Evolutionary conservation across 2,797 vertebrate species (phyloP).

Genomic region (Thalassophryne amazonica): DNA sequence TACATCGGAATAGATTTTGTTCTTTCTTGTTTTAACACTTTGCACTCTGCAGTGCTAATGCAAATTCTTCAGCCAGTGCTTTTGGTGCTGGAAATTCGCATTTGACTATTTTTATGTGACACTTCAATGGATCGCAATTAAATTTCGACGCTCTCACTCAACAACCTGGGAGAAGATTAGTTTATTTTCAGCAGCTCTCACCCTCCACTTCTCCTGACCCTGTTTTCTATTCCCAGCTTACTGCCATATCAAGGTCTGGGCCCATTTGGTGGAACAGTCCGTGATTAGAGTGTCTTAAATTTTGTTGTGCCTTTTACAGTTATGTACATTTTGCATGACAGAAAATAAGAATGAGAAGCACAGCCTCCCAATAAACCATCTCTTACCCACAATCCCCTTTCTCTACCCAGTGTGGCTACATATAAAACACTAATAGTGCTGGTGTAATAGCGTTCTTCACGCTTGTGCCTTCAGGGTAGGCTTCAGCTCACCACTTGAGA

Average conservation of each 20-base stretch:
- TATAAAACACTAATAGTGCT: slow-evolving; percentile 7
- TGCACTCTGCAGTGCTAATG: background rate
- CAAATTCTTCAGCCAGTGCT: background rate
- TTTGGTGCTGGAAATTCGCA: background rate
- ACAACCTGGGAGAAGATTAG: slow-evolving; percentile 16
- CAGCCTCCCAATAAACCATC: background rate
- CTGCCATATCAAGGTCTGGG: slow-evolving; percentile 63
- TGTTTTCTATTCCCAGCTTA: slow-evolving; percentile 64
- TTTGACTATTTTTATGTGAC: background rate
- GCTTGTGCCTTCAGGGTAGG: slow-evolving; percentile 23
- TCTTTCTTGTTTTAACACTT: too few species aligned
- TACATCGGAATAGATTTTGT: too few species aligned
- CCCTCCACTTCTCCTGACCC: slow-evolving; percentile 61
- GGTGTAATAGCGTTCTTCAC: slow-evolving; percentile 29
- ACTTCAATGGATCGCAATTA: background rate
- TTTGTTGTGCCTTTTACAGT: background rate
- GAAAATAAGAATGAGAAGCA: too few species aligned
- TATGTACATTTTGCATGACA: too few species aligned
- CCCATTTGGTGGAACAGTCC: slow-evolving; percentile 31
- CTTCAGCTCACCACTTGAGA: slow-evolving; percentile 42
- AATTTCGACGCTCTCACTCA: slow-evolving; percentile 11
- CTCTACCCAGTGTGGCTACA: slow-evolving; percentile 8
- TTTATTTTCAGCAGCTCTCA: slow-evolving; percentile 30
- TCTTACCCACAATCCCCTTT: background rate
- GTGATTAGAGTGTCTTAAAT: background rate